Conservation (phyloP, 2,888 invertebrate species). For the Pseudococcus jackbeardsleyi region DNA sequence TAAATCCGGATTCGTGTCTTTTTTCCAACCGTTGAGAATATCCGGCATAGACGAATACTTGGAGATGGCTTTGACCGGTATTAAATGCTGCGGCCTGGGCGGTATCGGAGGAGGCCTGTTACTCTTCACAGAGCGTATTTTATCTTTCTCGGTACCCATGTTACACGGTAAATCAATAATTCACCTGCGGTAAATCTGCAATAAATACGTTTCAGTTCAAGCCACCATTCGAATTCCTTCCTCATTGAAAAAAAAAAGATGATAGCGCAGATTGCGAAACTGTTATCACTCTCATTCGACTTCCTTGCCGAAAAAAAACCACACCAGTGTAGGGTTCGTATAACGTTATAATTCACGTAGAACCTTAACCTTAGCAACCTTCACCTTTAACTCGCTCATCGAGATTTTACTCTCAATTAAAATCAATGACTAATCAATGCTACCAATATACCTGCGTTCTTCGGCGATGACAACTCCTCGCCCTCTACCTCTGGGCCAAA, state of each 20-base stretch:
- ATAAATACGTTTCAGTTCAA: background rate
- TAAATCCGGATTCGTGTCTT: constrained; percentile 64
- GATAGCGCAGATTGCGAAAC: constrained; percentile 31
- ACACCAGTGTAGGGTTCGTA: background rate
- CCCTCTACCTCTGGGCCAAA: background rate
- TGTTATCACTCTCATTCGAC: background rate
- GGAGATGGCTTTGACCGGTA: constrained; percentile 57
- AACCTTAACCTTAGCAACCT: constrained; percentile 44
- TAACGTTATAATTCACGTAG: background rate
- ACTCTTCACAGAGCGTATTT: constrained; percentile 43
- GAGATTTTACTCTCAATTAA: constrained; percentile 35
- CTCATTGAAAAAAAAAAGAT: background rate
- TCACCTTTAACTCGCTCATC: background rate
- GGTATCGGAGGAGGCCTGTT: constrained; percentile 62
- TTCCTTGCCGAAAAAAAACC: background rate
- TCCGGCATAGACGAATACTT: constrained; percentile 65
- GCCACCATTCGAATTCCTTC: background rate
- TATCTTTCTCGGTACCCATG: constrained; percentile 59
- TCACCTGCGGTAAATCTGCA: constrained; percentile 17
- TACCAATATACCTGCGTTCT: background rate
- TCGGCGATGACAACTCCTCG: background rate
- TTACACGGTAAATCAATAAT: background rate
- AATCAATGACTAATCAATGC: constrained; percentile 39
- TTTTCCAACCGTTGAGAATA: constrained; percentile 61
- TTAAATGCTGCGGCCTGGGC: constrained; percentile 63